Evolutionary conservation across 2,888 invertebrate genomes (phyloP).

Genomic region (Liposcelis brunnea): DNA sequence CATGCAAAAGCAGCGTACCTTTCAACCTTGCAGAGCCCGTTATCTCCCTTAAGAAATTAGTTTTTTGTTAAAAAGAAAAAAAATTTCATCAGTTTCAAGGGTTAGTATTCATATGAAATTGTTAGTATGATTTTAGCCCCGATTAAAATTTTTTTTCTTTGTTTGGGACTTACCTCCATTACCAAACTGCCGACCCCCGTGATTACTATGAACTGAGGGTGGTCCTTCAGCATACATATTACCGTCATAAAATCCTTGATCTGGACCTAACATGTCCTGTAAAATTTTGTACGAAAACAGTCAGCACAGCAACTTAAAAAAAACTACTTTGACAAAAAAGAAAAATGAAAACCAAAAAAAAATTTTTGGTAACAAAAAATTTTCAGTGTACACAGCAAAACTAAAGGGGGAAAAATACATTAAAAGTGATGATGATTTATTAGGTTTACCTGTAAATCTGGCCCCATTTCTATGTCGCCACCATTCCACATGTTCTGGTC

Average conservation of each 20-base stretch:
- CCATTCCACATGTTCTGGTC: slow-evolving; percentile 79
- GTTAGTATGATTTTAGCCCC: too few species aligned
- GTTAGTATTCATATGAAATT: too few species aligned
- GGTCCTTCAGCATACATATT: slow-evolving; percentile 85
- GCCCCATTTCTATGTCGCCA: slow-evolving; percentile 69
- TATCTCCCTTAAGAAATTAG: too few species aligned
- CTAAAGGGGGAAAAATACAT: too few species aligned
- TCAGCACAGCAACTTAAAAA: slow-evolving; percentile 21
- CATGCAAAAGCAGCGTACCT: too few species aligned
- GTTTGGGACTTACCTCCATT: slow-evolving; percentile 81
- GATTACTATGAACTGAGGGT: slow-evolving; percentile 68
- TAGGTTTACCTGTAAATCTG: slow-evolving; percentile 64
- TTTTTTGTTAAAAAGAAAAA: too few species aligned
- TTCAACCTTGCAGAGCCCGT: too few species aligned
- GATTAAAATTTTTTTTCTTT: too few species aligned
- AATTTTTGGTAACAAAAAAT: too few species aligned
- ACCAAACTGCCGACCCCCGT: slow-evolving; percentile 60
- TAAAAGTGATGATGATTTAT: neutral
- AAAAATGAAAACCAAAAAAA: slow-evolving; percentile 27
- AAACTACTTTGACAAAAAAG: slow-evolving; percentile 18
- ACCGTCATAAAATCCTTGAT: slow-evolving; percentile 87
- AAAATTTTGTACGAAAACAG: slow-evolving; percentile 21
- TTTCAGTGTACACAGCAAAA: too few species aligned
- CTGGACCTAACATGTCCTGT: slow-evolving; percentile 79
- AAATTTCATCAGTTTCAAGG: too few species aligned